phyloP scores from a whole-genome alignment of 2,888 invertebrate genomes.

The Hypena proboscidalis region DNA sequence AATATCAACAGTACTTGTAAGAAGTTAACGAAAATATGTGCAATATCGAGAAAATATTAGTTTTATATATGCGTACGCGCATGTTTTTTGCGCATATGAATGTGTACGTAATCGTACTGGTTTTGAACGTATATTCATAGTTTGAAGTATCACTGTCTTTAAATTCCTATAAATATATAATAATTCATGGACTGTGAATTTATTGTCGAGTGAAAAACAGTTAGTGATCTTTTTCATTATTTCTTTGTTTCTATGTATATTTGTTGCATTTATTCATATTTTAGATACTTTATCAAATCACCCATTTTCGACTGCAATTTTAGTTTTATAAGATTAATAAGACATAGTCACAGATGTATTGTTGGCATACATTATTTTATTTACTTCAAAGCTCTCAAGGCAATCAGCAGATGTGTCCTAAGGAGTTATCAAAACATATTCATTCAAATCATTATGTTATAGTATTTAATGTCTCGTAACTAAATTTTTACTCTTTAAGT shows the following conservation, averaged over 20 bases:
- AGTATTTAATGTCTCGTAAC: conserved; percentile 24
- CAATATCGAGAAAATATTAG: conserved; percentile 27
- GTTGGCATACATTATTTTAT: conserved; percentile 47
- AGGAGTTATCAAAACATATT: conserved; percentile 13
- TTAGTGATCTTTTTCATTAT: conserved; percentile 49
- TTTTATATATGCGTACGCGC: neutral
- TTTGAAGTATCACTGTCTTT: conserved; percentile 18
- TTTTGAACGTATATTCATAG: neutral
- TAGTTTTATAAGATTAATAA: conserved; percentile 54
- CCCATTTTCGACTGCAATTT: conserved; percentile 54
- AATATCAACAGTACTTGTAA: conserved; percentile 7
- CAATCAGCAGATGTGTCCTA: conserved; percentile 11
- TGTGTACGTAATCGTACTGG: too few species aligned
- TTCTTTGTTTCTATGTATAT: conserved; percentile 67
- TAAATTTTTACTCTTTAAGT: conserved; percentile 16
- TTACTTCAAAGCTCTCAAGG: conserved; percentile 19
- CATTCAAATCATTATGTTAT: conserved; percentile 4
- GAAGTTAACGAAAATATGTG: conserved; percentile 25
- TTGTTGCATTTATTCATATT: conserved; percentile 78
- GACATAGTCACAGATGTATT: conserved; percentile 43
- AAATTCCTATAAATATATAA: conserved; percentile 32
- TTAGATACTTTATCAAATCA: conserved; percentile 39
- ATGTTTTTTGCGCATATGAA: too few species aligned
- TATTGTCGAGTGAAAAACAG: conserved; percentile 47
- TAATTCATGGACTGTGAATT: conserved; percentile 41